phyloP scores from a whole-genome alignment of 2,888 invertebrate genomes.

The Caenorhabditis becei region DNA sequence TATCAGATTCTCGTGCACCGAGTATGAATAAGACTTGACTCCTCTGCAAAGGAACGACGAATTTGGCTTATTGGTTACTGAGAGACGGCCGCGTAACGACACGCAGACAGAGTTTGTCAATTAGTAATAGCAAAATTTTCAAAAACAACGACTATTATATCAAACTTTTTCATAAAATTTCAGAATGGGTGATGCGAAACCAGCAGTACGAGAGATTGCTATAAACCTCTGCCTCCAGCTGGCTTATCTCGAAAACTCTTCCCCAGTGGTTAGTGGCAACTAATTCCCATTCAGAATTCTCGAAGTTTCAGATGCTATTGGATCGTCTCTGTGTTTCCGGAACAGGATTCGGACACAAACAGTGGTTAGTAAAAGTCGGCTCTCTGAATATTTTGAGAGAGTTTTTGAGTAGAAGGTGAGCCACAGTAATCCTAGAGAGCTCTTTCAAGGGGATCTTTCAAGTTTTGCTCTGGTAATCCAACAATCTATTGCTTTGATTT shows the following conservation, averaged over 20 bases:
- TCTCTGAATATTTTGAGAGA: conserved; percentile 46
- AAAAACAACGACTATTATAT: too few species aligned
- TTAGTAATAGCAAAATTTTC: too few species aligned
- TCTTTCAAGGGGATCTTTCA: not conserved
- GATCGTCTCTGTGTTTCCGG: conserved; percentile 30
- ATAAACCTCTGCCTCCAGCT: conserved; percentile 39
- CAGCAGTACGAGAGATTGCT: conserved; percentile 47
- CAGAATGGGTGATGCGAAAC: conserved; percentile 60
- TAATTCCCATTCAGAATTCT: not conserved
- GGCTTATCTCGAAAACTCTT: conserved; percentile 58
- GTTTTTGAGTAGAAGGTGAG: conserved; percentile 45
- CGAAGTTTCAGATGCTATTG: conserved; percentile 41
- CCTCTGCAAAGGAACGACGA: too few species aligned
- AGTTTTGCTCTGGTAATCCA: conserved; percentile 59
- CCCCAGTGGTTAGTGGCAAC: conserved; percentile 35
- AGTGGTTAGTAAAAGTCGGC: conserved; percentile 60
- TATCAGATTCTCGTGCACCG: too few species aligned
- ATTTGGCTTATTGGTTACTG: too few species aligned
- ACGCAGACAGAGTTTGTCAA: too few species aligned
- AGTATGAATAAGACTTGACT: too few species aligned
- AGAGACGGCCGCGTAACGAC: too few species aligned
- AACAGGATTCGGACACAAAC: conserved; percentile 57
- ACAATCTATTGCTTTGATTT: conserved; percentile 38
- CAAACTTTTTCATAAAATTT: too few species aligned
- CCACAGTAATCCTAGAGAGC: not conserved